Evolutionary conservation across 2,113 vertebrate species (phyloP).

Genomic region (Stegastes partitus): DNA sequence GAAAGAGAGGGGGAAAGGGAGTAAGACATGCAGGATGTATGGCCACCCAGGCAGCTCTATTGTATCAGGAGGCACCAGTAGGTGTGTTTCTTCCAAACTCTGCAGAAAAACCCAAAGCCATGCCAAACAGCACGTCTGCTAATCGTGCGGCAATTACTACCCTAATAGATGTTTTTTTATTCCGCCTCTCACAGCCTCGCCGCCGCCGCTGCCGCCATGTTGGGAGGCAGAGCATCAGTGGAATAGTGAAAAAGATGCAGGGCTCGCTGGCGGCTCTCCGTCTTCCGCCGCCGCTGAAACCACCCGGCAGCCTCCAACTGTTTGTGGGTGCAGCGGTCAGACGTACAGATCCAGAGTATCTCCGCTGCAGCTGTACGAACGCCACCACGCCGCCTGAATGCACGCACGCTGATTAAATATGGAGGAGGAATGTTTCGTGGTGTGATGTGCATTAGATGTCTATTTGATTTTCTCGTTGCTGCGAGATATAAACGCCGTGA

Average conservation of each 20-base stretch:
- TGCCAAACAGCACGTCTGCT: conserved; percentile 87
- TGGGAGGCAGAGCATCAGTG: conserved; percentile 54
- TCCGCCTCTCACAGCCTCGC: conserved; percentile 47
- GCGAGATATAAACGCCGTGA: background rate
- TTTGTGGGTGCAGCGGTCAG: conserved; percentile 13
- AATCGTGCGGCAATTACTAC: conserved; percentile 87
- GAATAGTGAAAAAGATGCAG: conserved; percentile 39
- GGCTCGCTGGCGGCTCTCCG: conserved; percentile 23
- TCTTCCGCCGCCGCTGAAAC: conserved; percentile 20
- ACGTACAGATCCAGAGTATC: conserved; percentile 15
- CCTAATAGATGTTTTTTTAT: conserved; percentile 85
- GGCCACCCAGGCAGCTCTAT: conserved; percentile 85
- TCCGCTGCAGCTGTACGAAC: conserved; percentile 28
- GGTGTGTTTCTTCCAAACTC: conserved; percentile 86
- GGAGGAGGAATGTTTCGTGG: conserved; percentile 13
- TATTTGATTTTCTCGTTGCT: background rate
- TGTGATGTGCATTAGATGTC: conserved; percentile 4
- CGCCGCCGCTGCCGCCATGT: conserved; percentile 78
- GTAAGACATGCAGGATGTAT: conserved; percentile 87
- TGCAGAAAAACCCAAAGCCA: conserved; percentile 72
- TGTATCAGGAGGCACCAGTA: conserved; percentile 89
- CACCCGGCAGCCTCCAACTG: background rate
- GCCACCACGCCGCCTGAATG: conserved; percentile 9
- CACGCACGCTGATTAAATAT: conserved; percentile 29
- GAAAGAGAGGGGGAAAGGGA: conserved; percentile 65